Conservation (phyloP, 2,113 vertebrate genomes). For the Notiomystis cincta region DNA sequence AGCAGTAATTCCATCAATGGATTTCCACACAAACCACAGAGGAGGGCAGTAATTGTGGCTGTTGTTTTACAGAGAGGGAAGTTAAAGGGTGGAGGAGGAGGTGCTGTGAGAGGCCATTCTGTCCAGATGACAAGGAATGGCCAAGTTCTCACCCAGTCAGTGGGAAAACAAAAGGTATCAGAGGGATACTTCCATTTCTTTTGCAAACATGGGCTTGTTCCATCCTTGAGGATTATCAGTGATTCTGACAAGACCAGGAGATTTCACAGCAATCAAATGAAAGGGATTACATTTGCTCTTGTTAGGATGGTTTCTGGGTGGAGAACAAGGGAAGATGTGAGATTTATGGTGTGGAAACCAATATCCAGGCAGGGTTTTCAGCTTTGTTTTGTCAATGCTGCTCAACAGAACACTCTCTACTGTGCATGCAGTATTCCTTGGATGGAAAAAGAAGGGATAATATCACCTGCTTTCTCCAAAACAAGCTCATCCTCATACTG, state of each 20-base stretch:
- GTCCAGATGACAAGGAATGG: neutral
- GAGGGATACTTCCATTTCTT: neutral
- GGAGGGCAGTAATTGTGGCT: neutral
- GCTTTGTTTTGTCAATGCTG: neutral
- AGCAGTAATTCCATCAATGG: neutral
- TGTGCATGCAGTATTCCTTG: neutral
- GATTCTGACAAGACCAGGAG: neutral
- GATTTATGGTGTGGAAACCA: neutral
- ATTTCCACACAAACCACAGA: neutral
- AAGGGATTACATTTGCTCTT: neutral
- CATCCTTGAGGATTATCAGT: neutral
- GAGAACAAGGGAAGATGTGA: neutral
- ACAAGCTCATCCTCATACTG: neutral
- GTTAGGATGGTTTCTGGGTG: neutral
- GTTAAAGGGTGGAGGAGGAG: neutral
- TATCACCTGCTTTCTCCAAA: neutral
- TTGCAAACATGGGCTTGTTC: neutral
- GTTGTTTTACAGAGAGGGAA: neutral
- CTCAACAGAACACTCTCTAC: neutral
- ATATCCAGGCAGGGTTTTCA: neutral
- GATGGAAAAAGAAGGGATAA: neutral
- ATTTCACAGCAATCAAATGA: neutral
- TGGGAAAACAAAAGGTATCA: accelerated
- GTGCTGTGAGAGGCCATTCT: accelerated
- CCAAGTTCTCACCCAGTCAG: neutral